Evolutionary conservation across 2,888 invertebrate species (phyloP).

Genomic region (Tenthredo distinguenda): DNA sequence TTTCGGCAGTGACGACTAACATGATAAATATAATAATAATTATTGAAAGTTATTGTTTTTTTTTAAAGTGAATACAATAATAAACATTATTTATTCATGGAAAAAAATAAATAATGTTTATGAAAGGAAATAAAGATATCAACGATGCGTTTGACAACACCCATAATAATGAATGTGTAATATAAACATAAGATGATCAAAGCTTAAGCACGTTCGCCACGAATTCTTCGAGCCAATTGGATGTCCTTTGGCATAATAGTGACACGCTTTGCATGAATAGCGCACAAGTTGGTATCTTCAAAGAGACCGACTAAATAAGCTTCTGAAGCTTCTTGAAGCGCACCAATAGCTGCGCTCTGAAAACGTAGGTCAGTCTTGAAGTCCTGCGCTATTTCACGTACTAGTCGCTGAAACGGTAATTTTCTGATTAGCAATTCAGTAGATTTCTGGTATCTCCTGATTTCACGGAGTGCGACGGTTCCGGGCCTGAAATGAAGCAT

Average conservation of each 20-base stretch:
- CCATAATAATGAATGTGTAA: background rate
- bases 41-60: background rate
- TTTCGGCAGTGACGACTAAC: slow-evolving; percentile 37
- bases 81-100: background rate
- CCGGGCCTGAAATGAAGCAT: slow-evolving; percentile 84
- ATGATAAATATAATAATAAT: slow-evolving; percentile 22
- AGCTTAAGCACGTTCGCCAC: slow-evolving; percentile 95
- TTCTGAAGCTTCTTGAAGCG: slow-evolving; percentile 94
- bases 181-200: background rate
- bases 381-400: slow-evolving; percentile 98
- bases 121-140: slow-evolving; percentile 7
- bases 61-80: background rate
- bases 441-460: slow-evolving; percentile 97
- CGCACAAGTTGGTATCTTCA: slow-evolving; percentile 98
- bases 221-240: slow-evolving; percentile 96
- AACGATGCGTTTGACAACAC: background rate
- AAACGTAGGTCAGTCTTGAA: slow-evolving; percentile 98
- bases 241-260: slow-evolving; percentile 99
- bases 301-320: slow-evolving; percentile 96
- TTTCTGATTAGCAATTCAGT: slow-evolving; percentile 97
- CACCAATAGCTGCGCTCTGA: slow-evolving; percentile 96
- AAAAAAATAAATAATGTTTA: background rate
- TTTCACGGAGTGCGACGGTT: slow-evolving; percentile 98
- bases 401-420: slow-evolving; percentile 96
- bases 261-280: slow-evolving; percentile 97